These are phyloP conservation scores for Cyanoderma ruficeps DNA, from an alignment of 2,113 vertebrate species.

Conservation along the genomic window DNA sequence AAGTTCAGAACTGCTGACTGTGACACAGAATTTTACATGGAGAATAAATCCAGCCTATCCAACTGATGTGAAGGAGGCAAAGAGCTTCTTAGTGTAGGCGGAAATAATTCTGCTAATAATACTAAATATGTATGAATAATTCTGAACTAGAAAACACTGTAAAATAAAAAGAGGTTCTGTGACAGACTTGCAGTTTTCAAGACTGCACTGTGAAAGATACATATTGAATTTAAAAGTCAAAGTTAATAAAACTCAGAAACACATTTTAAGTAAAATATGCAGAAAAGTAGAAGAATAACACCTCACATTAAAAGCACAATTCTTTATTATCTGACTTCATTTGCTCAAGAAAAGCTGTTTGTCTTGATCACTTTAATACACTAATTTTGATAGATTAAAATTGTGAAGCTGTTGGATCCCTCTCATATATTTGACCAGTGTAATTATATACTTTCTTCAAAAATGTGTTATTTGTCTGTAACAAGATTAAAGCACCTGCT, in stretches of 20 bases:
- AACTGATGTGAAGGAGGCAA: not conserved
- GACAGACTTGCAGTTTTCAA: not conserved
- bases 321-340: not conserved
- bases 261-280: not conserved
- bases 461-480: conserved; percentile 24
- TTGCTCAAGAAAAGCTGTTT: not conserved
- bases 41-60: not conserved
- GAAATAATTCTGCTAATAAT: not conserved
- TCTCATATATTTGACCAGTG: conserved; percentile 5
- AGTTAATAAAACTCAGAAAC: not conserved
- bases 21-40: not conserved
- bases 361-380: not conserved
- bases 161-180: not conserved
- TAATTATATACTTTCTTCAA: not conserved
- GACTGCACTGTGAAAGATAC: not conserved
- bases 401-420: not conserved
- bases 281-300: not conserved
- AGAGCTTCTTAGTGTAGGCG: not conserved
- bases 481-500: conserved; percentile 21
- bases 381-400: conserved; percentile 29
- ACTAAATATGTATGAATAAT: not conserved
- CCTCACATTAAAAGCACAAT: not conserved
- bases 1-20: not conserved
- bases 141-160: not conserved
- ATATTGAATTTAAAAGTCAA: not conserved